Conservation (phyloP, 2,797 vertebrate species). For the Smutsia gigantea region DNA sequence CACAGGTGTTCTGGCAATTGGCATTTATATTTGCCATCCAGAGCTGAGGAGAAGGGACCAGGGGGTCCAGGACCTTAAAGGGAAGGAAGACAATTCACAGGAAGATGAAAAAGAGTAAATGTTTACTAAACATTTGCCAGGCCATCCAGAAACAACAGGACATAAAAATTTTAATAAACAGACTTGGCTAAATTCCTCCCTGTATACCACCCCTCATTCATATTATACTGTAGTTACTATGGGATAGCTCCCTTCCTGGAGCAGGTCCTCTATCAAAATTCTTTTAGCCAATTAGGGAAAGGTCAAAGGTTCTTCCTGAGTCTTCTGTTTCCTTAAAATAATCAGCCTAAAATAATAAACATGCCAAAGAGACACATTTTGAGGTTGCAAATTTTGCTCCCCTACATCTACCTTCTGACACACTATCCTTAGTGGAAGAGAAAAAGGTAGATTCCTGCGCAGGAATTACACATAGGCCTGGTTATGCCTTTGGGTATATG, state of each 20-base stretch:
- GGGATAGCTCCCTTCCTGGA: not conserved
- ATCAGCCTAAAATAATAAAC: not conserved
- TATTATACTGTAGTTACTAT: not conserved
- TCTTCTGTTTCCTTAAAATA: not conserved
- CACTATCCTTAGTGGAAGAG: not conserved
- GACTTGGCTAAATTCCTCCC: not conserved
- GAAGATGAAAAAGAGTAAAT: not conserved
- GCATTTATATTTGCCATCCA: not conserved
- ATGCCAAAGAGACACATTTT: not conserved
- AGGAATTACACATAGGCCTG: not conserved
- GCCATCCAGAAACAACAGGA: not conserved
- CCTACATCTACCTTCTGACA: conserved; percentile 46
- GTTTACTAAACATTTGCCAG: not conserved
- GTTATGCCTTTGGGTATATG: conserved; percentile 13
- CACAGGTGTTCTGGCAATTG: not conserved
- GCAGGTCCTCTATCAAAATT: not conserved
- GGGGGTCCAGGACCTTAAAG: not conserved
- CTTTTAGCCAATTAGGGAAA: not conserved
- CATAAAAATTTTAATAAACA: not conserved
- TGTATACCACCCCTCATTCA: not conserved
- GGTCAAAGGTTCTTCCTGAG: not conserved
- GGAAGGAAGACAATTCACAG: not conserved
- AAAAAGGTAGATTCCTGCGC: conserved; percentile 11
- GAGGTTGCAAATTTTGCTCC: not conserved
- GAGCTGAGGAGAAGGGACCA: not conserved